These are phyloP conservation scores for Tenthredo notha DNA, from an alignment of 2,888 invertebrate species.

Conservation along the genomic window DNA sequence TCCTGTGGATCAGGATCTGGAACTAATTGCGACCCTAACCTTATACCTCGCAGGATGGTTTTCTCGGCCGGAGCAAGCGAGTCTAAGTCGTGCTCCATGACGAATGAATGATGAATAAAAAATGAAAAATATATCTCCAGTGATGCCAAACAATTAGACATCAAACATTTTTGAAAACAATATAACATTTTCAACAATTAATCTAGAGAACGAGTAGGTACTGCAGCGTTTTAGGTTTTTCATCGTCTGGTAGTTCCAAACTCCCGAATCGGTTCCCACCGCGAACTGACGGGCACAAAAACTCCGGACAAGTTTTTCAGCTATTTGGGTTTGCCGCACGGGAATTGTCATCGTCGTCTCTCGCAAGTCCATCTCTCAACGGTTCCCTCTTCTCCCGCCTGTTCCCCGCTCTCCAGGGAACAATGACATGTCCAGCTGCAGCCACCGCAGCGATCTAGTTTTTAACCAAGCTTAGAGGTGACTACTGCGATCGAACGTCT, in stretches of 20 bases:
- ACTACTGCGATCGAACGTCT: background rate
- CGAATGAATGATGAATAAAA: conserved; percentile 15
- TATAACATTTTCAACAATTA: background rate
- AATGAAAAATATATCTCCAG: background rate
- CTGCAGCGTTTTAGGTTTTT: conserved; percentile 55
- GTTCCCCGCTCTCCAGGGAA: background rate
- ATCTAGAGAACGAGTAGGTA: background rate
- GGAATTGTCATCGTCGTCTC: conserved; percentile 24
- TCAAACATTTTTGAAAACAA: background rate
- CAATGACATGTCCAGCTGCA: conserved; percentile 51
- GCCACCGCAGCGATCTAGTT: conserved; percentile 13
- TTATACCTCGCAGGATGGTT: background rate
- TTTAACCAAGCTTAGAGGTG: conserved; percentile 31
- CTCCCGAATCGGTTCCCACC: conserved; percentile 53
- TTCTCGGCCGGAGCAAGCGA: background rate
- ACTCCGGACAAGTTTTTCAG: conserved; percentile 41
- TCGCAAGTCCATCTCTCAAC: conserved; percentile 9
- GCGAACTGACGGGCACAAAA: background rate
- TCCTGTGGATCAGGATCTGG: conserved; percentile 59
- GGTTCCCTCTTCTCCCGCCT: background rate
- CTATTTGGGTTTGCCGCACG: background rate
- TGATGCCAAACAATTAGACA: background rate
- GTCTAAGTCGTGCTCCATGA: background rate
- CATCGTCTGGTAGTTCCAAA: conserved; percentile 58
- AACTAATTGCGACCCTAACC: conserved; percentile 59